These are phyloP conservation scores for Gavia stellata DNA, from an alignment of 2,113 vertebrate species.

Conservation along the genomic window DNA sequence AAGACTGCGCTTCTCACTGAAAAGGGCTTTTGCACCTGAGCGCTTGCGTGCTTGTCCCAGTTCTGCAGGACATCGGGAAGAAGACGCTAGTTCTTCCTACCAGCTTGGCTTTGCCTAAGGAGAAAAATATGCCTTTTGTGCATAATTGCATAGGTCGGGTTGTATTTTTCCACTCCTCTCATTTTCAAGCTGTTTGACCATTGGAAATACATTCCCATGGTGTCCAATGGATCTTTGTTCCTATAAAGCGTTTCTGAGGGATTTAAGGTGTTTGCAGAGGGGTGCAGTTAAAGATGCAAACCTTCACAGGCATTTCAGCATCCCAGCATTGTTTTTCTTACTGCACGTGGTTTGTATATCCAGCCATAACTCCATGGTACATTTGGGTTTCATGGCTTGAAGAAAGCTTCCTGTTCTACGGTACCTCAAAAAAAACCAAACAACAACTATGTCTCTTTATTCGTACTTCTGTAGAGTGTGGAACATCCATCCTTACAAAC, in stretches of 20 bases:
- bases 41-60: fast-evolving
- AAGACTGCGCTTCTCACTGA: neutral
- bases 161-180: neutral
- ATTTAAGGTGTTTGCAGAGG: neutral
- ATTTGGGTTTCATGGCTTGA: neutral
- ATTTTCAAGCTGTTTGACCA: neutral
- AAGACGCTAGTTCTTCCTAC: neutral
- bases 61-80: neutral
- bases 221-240: neutral
- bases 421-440: neutral
- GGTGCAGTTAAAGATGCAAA: neutral
- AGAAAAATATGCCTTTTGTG: neutral
- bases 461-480: neutral
- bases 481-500: neutral
- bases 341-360: neutral
- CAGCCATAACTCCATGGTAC: neutral
- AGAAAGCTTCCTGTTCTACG: neutral
- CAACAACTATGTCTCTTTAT: neutral
- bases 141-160: neutral
- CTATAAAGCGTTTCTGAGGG: neutral
- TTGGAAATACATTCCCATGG: neutral
- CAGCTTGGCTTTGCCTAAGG: neutral
- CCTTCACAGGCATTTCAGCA: neutral
- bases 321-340: neutral
- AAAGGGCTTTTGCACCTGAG: neutral